Conservation (phyloP, 2,113 vertebrate genomes). For the Parotia lawesii region DNA sequence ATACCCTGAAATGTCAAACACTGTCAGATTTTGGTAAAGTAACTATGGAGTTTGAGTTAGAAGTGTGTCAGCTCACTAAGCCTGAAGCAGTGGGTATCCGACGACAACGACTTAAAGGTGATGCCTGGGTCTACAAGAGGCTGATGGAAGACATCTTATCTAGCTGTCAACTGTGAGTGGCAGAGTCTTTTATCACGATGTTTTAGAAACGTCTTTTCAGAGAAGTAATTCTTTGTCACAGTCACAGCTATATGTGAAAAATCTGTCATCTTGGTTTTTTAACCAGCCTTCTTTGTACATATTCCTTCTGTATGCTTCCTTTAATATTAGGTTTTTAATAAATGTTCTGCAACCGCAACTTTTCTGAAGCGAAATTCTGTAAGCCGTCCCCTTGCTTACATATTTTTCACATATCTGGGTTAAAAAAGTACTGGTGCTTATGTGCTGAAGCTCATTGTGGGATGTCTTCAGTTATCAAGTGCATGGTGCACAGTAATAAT, state of each 20-base stretch:
- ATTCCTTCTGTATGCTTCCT: not conserved
- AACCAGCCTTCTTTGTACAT: not conserved
- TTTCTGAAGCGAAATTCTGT: slow-evolving; percentile 40
- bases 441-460: slow-evolving; percentile 47
- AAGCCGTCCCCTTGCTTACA: not conserved
- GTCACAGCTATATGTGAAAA: not conserved
- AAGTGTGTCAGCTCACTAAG: slow-evolving; percentile 87
- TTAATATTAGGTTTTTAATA: not conserved
- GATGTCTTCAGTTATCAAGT: slow-evolving; percentile 61
- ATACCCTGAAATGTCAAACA: slow-evolving; percentile 87
- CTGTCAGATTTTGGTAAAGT: slow-evolving; percentile 88
- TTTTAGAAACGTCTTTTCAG: not conserved
- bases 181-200: not conserved
- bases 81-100: slow-evolving; percentile 82
- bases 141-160: slow-evolving; percentile 90
- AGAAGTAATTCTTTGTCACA: not conserved
- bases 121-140: slow-evolving; percentile 95
- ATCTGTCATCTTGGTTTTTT: slow-evolving; percentile 3
- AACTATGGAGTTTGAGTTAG: slow-evolving; percentile 90
- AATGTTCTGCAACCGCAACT: slow-evolving; percentile 4
- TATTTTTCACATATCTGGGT: not conserved
- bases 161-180: slow-evolving; percentile 74
- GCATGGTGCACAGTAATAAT: slow-evolving; percentile 55
- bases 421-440: slow-evolving; percentile 21
- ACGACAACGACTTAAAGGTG: slow-evolving; percentile 89